Evolutionary conservation across 2,888 invertebrate species (phyloP), one percentile per base, ranked within the genome.

Genomic region (Cephus nigrinus): DNA sequence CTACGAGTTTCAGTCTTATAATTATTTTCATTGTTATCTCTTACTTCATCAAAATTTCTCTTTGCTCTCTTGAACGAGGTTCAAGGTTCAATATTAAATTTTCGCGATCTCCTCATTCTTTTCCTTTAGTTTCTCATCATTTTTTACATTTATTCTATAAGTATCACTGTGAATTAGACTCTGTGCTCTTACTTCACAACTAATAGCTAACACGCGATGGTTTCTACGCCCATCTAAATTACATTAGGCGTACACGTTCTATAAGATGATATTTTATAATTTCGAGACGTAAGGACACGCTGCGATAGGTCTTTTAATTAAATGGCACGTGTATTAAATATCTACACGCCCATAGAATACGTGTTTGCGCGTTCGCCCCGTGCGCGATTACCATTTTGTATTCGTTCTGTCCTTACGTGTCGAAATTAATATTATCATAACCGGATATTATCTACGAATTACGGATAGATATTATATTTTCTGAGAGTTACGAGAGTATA

Each of bases 401-500:
- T 80, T 80, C 76, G 75, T 79, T 77, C n/a, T 23, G 68, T 81
- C 77, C 73, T 74, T 79, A 77, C 75, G 78, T 76, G 74, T 69
- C 75, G 76, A 75, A 81, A 71, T 72, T 69, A 76, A 73, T 23
- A 55, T 76, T 76, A 78, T 76, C 76, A n/a, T 78, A 76, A 76
- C n/a, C 73, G 71, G 75, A 78, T 76, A 78, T 80, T 78, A 78
- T 76, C 79, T 85, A 84, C 81, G 85, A 88, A 88, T 88, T 83
- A 85, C 83, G 86, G 78, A 89, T 89, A 90, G 88, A 90, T 89
- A 87, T 84, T 89, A 90, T 91, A 91, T 91, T 91, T 91, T 91
- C 88, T 86, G 89, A 90, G 86, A 88, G 87, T 90, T 89, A 86
- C 85, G 87, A 87, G 86, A 89, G 86, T 86, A 84, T 82, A 88